A percentile compares a stretch with the other conserved stretches of the same genome.
Evolutionary conservation across 2,113 vertebrate genomes (phyloP).

Genomic region (Stegastes partitus): DNA sequence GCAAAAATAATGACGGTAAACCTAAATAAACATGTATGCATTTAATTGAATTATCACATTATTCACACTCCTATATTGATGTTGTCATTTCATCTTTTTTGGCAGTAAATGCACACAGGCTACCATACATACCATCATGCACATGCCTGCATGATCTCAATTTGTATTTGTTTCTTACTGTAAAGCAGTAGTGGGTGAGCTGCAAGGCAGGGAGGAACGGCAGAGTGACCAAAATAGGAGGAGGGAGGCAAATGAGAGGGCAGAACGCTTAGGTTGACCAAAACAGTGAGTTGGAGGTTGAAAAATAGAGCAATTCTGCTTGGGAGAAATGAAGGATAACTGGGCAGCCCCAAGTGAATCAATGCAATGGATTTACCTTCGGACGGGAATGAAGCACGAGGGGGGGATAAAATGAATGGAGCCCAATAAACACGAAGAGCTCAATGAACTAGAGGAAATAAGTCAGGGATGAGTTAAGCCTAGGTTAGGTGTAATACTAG

Average conservation of each 20-base stretch:
- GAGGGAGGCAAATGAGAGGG: constrained; percentile 9
- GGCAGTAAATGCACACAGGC: too few relatives aligned
- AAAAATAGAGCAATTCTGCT: constrained; percentile 79
- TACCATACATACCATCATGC: too few relatives aligned
- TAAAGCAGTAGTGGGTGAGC: constrained; percentile 14
- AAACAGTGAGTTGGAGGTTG: constrained; percentile 72
- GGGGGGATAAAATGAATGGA: constrained; percentile 34
- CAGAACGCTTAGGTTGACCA: constrained; percentile 58
- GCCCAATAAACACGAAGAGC: constrained; percentile 53
- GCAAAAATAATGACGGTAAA: too few relatives aligned
- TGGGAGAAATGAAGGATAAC: constrained; percentile 76
- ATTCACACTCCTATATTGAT: too few relatives aligned
- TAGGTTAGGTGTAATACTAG: not conserved
- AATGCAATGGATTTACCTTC: constrained; percentile 80
- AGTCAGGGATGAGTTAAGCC: constrained; percentile 15
- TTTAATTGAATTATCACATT: too few relatives aligned
- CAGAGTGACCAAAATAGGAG: constrained; percentile 9
- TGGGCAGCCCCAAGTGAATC: constrained; percentile 72
- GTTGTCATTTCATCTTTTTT: too few relatives aligned
- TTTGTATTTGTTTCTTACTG: not conserved
- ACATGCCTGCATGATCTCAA: not conserved
- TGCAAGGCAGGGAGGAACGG: not conserved
- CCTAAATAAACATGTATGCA: too few relatives aligned
- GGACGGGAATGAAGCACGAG: constrained; percentile 45
- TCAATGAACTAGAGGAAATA: constrained; percentile 58